These are phyloP conservation scores for Oxystoma pomonae DNA, from an alignment of 2,888 invertebrate genomes.

Conservation along the genomic window DNA sequence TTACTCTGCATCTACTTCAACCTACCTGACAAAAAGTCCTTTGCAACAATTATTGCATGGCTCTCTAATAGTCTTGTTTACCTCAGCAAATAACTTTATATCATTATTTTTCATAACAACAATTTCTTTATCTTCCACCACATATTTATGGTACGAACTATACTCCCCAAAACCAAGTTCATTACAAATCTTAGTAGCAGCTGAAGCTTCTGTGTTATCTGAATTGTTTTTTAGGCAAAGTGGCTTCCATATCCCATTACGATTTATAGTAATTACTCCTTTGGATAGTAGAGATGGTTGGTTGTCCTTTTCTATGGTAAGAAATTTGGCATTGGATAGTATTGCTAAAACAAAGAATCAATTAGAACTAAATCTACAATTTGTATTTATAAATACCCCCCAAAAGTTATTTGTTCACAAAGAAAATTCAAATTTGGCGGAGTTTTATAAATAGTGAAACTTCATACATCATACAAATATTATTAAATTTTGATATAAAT, in stretches of 20 bases:
- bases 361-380: too few relatives aligned
- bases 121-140: constrained; percentile 24
- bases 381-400: too few relatives aligned
- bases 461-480: too few relatives aligned
- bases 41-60: constrained; percentile 43
- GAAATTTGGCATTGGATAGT: constrained; percentile 60
- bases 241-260: constrained; percentile 62
- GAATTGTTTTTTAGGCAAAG: constrained; percentile 66
- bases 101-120: constrained; percentile 2
- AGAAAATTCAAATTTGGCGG: too few relatives aligned
- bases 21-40: constrained; percentile 50
- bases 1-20: too few relatives aligned
- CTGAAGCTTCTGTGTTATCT: constrained; percentile 46
- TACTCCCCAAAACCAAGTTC: constrained; percentile 62
- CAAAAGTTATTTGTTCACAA: too few relatives aligned
- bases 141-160: constrained; percentile 32
- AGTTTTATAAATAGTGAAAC: too few relatives aligned
- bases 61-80: constrained; percentile 11
- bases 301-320: constrained; percentile 57
- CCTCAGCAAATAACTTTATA: not conserved
- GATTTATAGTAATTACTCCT: constrained; percentile 61
- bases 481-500: too few relatives aligned
- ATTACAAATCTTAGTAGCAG: constrained; percentile 58
- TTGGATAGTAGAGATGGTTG: constrained; percentile 56
- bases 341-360: constrained; percentile 65